A percentile compares a stretch with the other conserved stretches of the same genome.
phyloP scores from a whole-genome alignment of 2,888 invertebrate species.

The Lepidocyrtoides sp. region DNA sequence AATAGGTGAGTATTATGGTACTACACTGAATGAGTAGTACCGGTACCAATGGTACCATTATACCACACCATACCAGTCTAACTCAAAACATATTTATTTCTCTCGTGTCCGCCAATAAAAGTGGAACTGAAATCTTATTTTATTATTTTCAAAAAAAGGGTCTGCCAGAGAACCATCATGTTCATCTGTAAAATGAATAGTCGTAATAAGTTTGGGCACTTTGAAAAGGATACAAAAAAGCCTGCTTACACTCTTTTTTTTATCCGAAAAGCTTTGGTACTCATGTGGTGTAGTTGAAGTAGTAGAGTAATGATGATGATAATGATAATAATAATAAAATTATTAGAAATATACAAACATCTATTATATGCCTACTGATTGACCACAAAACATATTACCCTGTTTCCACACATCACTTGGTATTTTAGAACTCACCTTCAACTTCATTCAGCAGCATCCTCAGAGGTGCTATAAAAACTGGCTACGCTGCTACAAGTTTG shows the following conservation, averaged over 20 bases:
- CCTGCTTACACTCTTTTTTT: constrained; percentile 1
- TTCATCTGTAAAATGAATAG: background rate
- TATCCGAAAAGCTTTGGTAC: constrained; percentile 2
- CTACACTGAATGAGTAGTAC: too few relatives aligned
- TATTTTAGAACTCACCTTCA: constrained; percentile 54
- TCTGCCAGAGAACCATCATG: background rate
- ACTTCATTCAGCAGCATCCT: constrained; percentile 15
- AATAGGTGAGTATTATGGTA: too few relatives aligned
- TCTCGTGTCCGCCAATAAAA: background rate
- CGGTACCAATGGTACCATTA: too few relatives aligned
- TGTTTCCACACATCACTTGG: constrained; percentile 71
- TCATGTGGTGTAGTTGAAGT: background rate
- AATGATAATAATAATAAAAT: constrained; percentile 10
- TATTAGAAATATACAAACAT: constrained; percentile 42
- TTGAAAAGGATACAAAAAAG: background rate
- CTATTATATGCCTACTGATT: constrained; percentile 44
- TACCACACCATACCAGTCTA: background rate
- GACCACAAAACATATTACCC: constrained; percentile 77
- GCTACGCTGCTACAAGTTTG: constrained; percentile 33
- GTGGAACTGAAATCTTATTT: background rate
- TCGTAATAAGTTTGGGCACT: background rate
- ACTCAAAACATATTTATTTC: background rate
- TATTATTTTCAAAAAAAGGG: background rate
- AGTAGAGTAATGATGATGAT: background rate
- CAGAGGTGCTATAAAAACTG: constrained; percentile 53